A percentile compares a stretch with the other conserved stretches of the same genome.
phyloP scores from a whole-genome alignment of 2,113 vertebrate genomes.

The Lucifuga dentata region DNA sequence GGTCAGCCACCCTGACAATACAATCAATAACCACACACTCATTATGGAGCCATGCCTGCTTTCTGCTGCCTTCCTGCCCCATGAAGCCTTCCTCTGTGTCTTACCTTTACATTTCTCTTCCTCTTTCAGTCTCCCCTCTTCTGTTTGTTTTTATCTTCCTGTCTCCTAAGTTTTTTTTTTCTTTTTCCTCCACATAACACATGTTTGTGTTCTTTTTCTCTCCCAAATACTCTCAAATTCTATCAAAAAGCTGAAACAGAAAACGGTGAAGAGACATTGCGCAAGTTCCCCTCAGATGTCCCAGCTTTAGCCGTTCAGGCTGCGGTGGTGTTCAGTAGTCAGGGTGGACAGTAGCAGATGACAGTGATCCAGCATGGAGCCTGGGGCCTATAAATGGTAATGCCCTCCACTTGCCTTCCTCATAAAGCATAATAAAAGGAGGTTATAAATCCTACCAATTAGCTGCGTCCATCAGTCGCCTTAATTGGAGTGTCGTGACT shows the following conservation, averaged over 20 bases:
- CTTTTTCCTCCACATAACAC: neutral
- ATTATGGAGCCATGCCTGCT: constrained; percentile 72
- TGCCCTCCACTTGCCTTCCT: constrained; percentile 84
- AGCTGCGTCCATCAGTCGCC: constrained; percentile 85
- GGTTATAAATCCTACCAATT: constrained; percentile 86
- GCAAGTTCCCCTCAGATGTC: neutral
- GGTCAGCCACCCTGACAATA: constrained; percentile 83
- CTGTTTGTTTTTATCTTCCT: constrained; percentile 4
- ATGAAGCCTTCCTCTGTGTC: constrained; percentile 30
- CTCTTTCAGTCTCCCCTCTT: neutral
- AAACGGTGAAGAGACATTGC: constrained; percentile 22
- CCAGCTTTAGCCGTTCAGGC: constrained; percentile 4
- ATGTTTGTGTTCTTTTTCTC: neutral
- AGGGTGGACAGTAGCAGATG: constrained; percentile 59
- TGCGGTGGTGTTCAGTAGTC: constrained; percentile 37
- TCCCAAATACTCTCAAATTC: neutral
- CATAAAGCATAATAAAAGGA: constrained; percentile 86
- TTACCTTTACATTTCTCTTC: constrained; percentile 24
- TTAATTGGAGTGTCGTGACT: constrained; percentile 86
- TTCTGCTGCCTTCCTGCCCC: constrained; percentile 46
- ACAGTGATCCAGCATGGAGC: constrained; percentile 76
- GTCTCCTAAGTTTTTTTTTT: neutral
- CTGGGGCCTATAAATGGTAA: constrained; percentile 84
- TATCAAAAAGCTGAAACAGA: constrained; percentile 7
- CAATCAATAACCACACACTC: constrained; percentile 85